phyloP scores from a whole-genome alignment of 2,113 vertebrate species.

The Xiphias gladius region DNA sequence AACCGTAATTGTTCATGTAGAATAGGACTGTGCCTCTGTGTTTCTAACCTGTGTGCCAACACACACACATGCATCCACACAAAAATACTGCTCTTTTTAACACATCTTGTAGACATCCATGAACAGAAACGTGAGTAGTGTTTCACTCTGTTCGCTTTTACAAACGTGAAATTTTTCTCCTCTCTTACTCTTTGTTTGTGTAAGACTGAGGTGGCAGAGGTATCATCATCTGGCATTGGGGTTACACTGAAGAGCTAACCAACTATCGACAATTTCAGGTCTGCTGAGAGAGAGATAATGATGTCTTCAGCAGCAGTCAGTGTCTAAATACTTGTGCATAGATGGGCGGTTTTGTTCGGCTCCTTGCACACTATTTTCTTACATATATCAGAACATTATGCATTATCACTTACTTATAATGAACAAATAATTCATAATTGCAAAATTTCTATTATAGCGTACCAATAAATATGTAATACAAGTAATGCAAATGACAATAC shows the following conservation, averaged over 20 bases:
- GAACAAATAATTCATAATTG: background rate
- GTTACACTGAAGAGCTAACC: conserved; percentile 30
- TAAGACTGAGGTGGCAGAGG: conserved; percentile 14
- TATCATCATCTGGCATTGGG: conserved; percentile 41
- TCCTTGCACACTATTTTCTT: background rate
- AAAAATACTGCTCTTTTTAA: background rate
- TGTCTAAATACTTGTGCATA: background rate
- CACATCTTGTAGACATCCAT: background rate
- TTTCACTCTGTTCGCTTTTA: conserved; percentile 1
- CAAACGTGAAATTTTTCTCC: conserved; percentile 3
- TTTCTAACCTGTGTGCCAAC: background rate
- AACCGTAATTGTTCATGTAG: conserved; percentile 19
- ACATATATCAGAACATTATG: background rate
- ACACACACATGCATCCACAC: background rate
- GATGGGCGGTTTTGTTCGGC: background rate
- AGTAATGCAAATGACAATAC: background rate
- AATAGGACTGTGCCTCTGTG: background rate
- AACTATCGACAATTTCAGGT: conserved; percentile 39
- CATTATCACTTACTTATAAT: background rate
- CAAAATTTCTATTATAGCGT: background rate
- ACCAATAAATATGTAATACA: background rate
- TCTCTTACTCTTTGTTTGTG: conserved; percentile 18
- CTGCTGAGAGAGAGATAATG: conserved; percentile 55
- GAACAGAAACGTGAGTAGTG: background rate
- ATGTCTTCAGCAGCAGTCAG: conserved; percentile 42